Conservation (phyloP, 1,140 invertebrate genomes). For the Drosophila obscura region DNA sequence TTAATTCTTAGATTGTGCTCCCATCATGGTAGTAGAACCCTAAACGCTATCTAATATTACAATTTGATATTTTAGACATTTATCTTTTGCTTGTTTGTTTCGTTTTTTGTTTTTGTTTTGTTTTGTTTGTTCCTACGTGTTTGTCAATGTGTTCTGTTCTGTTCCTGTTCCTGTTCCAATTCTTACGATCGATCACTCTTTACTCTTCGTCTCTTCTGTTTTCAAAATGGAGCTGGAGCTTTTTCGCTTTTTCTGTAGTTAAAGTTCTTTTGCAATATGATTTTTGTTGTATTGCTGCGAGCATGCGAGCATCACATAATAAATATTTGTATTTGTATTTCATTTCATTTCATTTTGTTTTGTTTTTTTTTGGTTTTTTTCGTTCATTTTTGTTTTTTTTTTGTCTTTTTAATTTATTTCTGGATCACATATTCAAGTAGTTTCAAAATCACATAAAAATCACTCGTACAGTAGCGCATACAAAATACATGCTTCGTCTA, state of each 20-base stretch:
- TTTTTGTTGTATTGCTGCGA: conserved; percentile 58
- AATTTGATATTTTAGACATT: conserved; percentile 75
- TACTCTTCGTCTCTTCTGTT: conserved; percentile 34
- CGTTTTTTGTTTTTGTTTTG: conserved; percentile 1
- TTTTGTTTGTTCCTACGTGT: conserved; percentile 21
- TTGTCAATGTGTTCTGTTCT: conserved; percentile 26
- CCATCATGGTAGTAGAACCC: conserved; percentile 32
- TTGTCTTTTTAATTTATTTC: conserved; percentile 60
- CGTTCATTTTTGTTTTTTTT: conserved; percentile 15
- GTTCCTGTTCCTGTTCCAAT: conserved; percentile 10
- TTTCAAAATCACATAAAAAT: conserved; percentile 83
- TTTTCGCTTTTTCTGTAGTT: conserved; percentile 38
- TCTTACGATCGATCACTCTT: not conserved
- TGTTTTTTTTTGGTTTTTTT: conserved; percentile 30
- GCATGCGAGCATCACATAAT: conserved; percentile 53
- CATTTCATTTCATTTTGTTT: conserved; percentile 20
- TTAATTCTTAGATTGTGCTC: conserved; percentile 17
- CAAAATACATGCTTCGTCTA: conserved; percentile 73
- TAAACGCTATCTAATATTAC: conserved; percentile 62
- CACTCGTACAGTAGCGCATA: conserved; percentile 82
- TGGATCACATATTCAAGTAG: conserved; percentile 82
- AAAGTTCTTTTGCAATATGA: conserved; percentile 51
- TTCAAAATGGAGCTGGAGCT: conserved; percentile 77
- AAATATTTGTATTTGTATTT: conserved; percentile 47
- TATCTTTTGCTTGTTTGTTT: conserved; percentile 39